phyloP scores from a whole-genome alignment of 2,888 invertebrate species.

The Globia sparganii region DNA sequence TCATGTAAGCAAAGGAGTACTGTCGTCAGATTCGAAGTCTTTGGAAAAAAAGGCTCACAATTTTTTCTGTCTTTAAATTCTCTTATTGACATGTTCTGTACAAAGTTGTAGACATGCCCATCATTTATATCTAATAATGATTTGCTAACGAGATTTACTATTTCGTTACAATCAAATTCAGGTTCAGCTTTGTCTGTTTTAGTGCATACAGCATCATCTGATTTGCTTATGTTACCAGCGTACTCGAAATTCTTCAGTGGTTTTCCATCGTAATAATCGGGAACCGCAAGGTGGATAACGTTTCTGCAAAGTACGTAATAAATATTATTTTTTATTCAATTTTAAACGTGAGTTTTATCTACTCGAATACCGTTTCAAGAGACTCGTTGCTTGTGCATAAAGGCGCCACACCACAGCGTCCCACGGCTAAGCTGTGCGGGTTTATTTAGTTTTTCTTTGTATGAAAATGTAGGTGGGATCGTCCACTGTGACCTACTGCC shows the following conservation, averaged over 20 bases:
- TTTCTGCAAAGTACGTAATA: constrained; percentile 40
- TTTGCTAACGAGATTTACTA: constrained; percentile 49
- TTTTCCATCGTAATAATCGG: constrained; percentile 27
- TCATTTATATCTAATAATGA: constrained; percentile 2
- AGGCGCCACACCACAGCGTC: not conserved
- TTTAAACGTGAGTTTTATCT: not conserved
- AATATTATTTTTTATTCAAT: not conserved
- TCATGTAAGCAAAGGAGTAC: constrained; percentile 47
- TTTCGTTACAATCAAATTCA: not conserved
- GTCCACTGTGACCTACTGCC: not conserved
- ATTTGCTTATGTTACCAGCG: constrained; percentile 50
- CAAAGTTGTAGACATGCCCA: constrained; percentile 36
- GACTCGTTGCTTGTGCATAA: not conserved
- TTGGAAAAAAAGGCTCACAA: constrained; percentile 18
- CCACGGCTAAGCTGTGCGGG: too few species aligned
- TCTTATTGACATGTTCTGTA: constrained; percentile 12
- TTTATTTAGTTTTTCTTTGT: not conserved
- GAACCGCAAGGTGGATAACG: constrained; percentile 52
- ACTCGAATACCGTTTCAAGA: not conserved
- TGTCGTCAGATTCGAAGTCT: not conserved
- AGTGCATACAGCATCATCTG: not conserved
- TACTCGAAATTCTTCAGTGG: constrained; percentile 1
- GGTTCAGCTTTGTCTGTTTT: not conserved
- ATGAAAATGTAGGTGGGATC: not conserved
- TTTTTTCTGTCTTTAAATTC: not conserved